Evolutionary conservation across 1,140 invertebrate genomes (phyloP).

Genomic region (Drosophila burlai): DNA sequence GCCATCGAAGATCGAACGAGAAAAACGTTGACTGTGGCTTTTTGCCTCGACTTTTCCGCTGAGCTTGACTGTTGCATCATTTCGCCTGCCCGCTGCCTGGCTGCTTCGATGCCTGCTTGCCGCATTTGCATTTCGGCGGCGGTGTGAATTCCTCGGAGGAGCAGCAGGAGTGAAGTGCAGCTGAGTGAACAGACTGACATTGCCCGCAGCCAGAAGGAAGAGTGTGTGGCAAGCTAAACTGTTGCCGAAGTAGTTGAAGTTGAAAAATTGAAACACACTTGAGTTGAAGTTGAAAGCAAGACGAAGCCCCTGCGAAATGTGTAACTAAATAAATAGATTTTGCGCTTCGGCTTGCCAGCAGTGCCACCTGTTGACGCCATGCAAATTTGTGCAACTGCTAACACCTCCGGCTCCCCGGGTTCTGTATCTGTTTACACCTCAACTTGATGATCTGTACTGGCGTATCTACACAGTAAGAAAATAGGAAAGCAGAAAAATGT

Average conservation of each 20-base stretch:
- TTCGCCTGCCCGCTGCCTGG: conserved; percentile 14
- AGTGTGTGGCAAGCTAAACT: conserved; percentile 48
- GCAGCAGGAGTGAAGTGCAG: conserved; percentile 20
- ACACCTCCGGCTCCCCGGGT: conserved; percentile 23
- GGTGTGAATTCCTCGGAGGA: conserved; percentile 27
- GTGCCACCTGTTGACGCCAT: conserved; percentile 74
- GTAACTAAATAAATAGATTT: conserved; percentile 78
- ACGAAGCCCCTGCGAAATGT: conserved; percentile 51
- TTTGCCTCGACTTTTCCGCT: conserved; percentile 54
- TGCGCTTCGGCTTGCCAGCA: conserved; percentile 50
- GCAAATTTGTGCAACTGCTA: conserved; percentile 77
- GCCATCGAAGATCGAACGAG: conserved; percentile 46
- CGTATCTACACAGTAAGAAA: conserved; percentile 2
- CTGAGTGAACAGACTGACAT: conserved; percentile 48
- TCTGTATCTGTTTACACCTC: conserved; percentile 58
- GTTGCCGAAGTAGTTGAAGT: conserved; percentile 61
- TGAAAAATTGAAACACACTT: conserved; percentile 57
- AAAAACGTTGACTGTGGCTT: conserved; percentile 40
- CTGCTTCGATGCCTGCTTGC: conserved; percentile 1
- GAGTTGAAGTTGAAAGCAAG: conserved; percentile 56
- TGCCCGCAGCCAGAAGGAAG: conserved; percentile 37
- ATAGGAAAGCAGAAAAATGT: neutral
- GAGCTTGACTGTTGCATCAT: conserved; percentile 70
- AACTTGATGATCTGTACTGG: conserved; percentile 15
- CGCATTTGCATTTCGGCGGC: conserved; percentile 41